Base-by-base conservation (phyloP, 2,888 invertebrate species). In the Chelonus formosanus region DNA sequence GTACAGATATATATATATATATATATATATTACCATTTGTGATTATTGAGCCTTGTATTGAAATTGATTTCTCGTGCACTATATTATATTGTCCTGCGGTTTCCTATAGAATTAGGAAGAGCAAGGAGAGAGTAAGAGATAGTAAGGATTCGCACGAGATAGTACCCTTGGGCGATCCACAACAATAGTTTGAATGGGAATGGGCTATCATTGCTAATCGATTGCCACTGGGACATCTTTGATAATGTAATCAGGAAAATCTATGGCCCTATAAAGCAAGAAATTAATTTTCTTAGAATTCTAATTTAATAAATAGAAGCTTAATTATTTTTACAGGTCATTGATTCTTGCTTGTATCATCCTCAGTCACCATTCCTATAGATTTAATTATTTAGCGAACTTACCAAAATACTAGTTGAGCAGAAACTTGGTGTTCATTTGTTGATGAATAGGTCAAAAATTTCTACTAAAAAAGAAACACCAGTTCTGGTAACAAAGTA, bases 121-220 rank as follows among this genome's bases (percentile, higher is more conserved):
- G 36, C n/a, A 20, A 31, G n/a, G 36, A 52, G n/a, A 50, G 52
- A 34, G 40, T 61, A 65, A 65, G 64, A 57, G 53, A 63, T 48
- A 44, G 67, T 62, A 20, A 71, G 74, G 71, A 71, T 69, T 73
- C 73, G 75, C 70, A 71, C 72, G 64, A 71, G 72, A 69, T 69
- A 73, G 69, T 68, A 72, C 73, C 60, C 75, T 67, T 62, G 65
- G 70, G 72, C 68, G n/a, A 53, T 62, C 70, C 70, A 70, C 75
- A 77, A 76, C 75, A 77, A 75, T 75, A 73, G 71, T 62, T 70
- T 70, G 68, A 73, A 74, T 75, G 72, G 79, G 73, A 40, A 40
- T 74, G 73, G 77, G 74, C 79, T 77, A 80, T 78, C 77, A 78
- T 75, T 78, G 79, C 76, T 80, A 80, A 80, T 80, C 80, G 80